Conservation (phyloP, 2,113 vertebrate species). For the Pomatostomus ruficeps region DNA sequence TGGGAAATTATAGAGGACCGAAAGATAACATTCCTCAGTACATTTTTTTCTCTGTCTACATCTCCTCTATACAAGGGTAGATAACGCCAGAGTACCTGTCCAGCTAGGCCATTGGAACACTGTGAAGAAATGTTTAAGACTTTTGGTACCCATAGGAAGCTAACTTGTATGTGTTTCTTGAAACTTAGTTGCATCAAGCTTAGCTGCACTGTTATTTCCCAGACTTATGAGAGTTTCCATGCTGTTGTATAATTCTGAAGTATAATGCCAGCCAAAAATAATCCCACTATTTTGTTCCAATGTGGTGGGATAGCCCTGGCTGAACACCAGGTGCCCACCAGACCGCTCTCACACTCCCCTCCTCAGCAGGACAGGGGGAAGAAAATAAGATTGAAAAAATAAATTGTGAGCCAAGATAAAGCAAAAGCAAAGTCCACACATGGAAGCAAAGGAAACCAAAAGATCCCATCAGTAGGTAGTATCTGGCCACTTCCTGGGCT, state of each 20-base stretch:
- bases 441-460: not conserved
- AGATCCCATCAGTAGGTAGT: not conserved
- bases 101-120: not conserved
- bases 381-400: not conserved
- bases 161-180: not conserved
- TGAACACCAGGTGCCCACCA: not conserved
- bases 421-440: not conserved
- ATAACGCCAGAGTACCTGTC: not conserved
- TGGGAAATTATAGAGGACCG: not conserved
- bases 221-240: not conserved
- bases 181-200: not conserved
- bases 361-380: not conserved
- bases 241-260: not conserved
- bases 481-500: not conserved
- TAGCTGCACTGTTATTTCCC: not conserved
- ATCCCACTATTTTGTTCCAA: not conserved
- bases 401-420: not conserved
- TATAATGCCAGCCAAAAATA: not conserved
- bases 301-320: not conserved
- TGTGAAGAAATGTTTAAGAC: not conserved
- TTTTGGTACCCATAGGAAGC: not conserved
- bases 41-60: not conserved
- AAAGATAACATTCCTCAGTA: not conserved
- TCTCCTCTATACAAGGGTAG: not conserved
- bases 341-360: not conserved